Conservation (phyloP, 23 tunicate species). For the Aplidium turbinatum region DNA sequence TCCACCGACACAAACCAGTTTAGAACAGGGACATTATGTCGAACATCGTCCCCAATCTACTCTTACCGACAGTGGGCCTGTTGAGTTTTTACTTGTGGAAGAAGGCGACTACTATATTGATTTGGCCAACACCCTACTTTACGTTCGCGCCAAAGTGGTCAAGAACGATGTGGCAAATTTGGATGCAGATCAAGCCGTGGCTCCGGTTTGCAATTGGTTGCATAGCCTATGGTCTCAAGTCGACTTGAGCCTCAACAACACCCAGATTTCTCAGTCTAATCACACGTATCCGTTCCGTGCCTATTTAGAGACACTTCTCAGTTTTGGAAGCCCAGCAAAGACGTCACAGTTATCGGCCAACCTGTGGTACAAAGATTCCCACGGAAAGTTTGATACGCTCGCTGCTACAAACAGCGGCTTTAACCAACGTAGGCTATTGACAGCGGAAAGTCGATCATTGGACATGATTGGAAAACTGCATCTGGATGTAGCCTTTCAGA, state of each 20-base stretch:
- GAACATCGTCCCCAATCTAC: conserved; percentile 5
- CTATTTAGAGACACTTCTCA: conserved; percentile 25
- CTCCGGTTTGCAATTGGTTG: conserved; percentile 13
- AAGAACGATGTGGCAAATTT: neutral
- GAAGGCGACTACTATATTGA: conserved; percentile 7
- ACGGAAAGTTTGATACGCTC: conserved; percentile 2
- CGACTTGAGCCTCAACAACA: conserved; percentile 1
- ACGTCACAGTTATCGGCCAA: neutral
- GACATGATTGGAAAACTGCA: conserved; percentile 29
- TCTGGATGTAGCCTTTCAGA: conserved; percentile 33
- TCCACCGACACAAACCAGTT: conserved; percentile 11
- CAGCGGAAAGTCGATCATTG: conserved; percentile 8
- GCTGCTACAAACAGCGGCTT: conserved; percentile 4
- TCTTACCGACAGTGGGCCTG: conserved; percentile 3
- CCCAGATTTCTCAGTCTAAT: conserved; percentile 3
- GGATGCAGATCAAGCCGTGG: neutral
- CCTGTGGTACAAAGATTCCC: conserved; percentile 21
- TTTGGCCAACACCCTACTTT: neutral
- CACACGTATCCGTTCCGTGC: conserved; percentile 28
- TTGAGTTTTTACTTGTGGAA: conserved; percentile 20
- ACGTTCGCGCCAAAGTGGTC: neutral
- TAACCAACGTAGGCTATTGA: conserved; percentile 6
- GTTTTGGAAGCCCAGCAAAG: conserved; percentile 26
- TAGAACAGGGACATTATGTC: conserved; percentile 6
- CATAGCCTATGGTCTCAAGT: conserved; percentile 28